Base-by-base conservation (phyloP, 2,888 invertebrate genomes). In the Nasonia oneida region DNA sequence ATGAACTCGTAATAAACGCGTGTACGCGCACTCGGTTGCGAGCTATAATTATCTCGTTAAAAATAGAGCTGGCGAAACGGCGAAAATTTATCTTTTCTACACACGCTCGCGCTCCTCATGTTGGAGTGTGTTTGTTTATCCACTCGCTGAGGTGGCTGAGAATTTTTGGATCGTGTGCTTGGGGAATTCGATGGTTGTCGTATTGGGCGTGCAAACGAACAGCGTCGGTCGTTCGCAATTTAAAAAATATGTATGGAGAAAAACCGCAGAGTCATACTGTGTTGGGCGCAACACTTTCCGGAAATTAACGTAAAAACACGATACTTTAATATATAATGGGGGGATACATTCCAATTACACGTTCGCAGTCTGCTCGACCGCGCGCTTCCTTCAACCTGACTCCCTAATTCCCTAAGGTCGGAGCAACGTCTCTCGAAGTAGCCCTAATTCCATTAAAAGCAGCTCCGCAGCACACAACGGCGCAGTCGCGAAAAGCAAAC, bases 1-100 rank as follows among this genome's bases (percentile, higher is more conserved):
- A 79, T 82, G 78, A 82, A 53, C 50, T 75, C 75, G 82, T 82
- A 74, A 82, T 81, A 82, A 61, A 37, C 10, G 39, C 33, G 3
- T 71, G 50, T 12, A 12, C 14, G 2, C 14, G 6, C 37, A 15
- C 6, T 33, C 1, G 29, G 18, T 12, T 23, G 29, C 29, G 33
- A 33, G 18, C 39, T 64, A 47, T 64, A 29, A 81, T 75, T 81
- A 81, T 29, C n/a, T 29, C 15, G 67, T 67, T 67, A 67, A 67
- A 67, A 67, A 67, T 67, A 67, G 67, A 12, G 14, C 67, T 67
- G 29, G n/a, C 14, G 74, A 74, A 74, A 74, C 29, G 47, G 74
- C 15, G 18, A 50, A 50, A 50, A 42, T 29, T 42, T 29, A 29
- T 75, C 42, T 50, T 42, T 50, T 29, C 33, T 67, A 29, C 6